Evolutionary conservation across 1,140 invertebrate species (phyloP), one percentile per base, ranked within the genome.

Genomic region (Sipha flava): DNA sequence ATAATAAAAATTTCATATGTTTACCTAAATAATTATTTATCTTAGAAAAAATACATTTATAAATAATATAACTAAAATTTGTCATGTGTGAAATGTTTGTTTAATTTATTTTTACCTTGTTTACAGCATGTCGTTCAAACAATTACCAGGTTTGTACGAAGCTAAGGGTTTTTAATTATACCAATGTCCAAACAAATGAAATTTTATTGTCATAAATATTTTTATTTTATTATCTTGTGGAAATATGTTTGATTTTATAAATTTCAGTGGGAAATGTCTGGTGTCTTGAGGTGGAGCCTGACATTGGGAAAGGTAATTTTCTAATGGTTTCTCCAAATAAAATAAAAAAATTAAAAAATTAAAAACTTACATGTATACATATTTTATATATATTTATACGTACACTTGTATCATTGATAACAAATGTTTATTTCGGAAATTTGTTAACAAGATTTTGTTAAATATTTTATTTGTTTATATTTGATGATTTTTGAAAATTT

Each of bases 61-160:
- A 77, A 77, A 77, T 77, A 77, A 77, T 77, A 77, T 77, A 77
- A 77, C 52, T 77, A 54, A 57, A 77, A 54, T 57, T 77, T 77
- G 47, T 77, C 49, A 77, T 77, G 73, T 77, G 73, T 77, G 49
- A 77, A 52, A 77, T 77, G 73, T 77, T 59, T 77, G 73, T 77
- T 40, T 77, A 77, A 77, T 77, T 77, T 77, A 75, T 77, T 59
- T 77, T 77, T 77, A 77, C 73, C 73, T 77, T 77, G 52, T 77
- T 77, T 34, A 77, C 73, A 77, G 73, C 73, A 23, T 54, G 47
- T 77, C 7, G 9, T 34, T 40, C 73, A 21, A 77, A 52, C 49
- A 59, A 57, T 31, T 40, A 59, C 73, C 14, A 77, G 73, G 73
- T 77, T 77, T 77, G 73, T 77, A 77, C 52, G 43, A 16, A 59